Percentiles rank a stretch among this genome's conserved stretches.
Conservation (phyloP, 2,888 invertebrate genomes). For the Atrina japonica region DNA sequence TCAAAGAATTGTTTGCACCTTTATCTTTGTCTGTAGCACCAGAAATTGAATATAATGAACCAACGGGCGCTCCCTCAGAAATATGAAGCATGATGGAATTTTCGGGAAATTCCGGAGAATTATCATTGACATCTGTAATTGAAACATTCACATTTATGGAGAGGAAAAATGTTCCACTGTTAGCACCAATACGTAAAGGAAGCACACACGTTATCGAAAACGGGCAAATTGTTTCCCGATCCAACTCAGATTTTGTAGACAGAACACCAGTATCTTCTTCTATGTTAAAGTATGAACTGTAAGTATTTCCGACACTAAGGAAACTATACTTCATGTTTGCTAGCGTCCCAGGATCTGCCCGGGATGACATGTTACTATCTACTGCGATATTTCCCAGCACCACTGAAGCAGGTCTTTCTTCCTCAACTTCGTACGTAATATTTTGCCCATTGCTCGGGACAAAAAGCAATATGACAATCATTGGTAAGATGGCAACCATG, state of each 20-base stretch:
- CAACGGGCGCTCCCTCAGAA: slow-evolving; percentile 65
- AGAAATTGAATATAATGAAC: slow-evolving; percentile 55
- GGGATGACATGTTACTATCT: slow-evolving; percentile 48
- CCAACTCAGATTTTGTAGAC: slow-evolving; percentile 82
- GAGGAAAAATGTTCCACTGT: slow-evolving; percentile 63
- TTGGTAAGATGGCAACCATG: slow-evolving; percentile 24
- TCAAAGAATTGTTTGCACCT: slow-evolving; percentile 59
- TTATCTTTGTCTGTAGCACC: slow-evolving; percentile 79
- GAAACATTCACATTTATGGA: slow-evolving; percentile 68
- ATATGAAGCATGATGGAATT: slow-evolving; percentile 50
- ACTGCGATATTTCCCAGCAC: slow-evolving; percentile 59
- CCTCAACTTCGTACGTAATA: slow-evolving; percentile 38
- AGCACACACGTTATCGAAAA: slow-evolving; percentile 58
- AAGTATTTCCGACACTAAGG: slow-evolving; percentile 41
- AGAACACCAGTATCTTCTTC: slow-evolving; percentile 93
- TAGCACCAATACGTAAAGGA: slow-evolving; percentile 61
- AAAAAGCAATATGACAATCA: slow-evolving; percentile 2
- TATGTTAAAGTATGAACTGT: slow-evolving; percentile 84
- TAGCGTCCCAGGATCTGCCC: slow-evolving; percentile 43
- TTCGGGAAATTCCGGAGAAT: slow-evolving; percentile 68
- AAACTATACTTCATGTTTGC: slow-evolving; percentile 51
- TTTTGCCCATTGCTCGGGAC: not conserved
- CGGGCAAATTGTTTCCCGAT: slow-evolving; percentile 66
- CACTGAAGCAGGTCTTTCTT: slow-evolving; percentile 50
- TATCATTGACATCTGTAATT: slow-evolving; percentile 75